Evolutionary conservation across 2,113 vertebrate genomes (phyloP), one percentile per base, ranked within the genome.

Genomic region (Periophthalmus modestus): DNA sequence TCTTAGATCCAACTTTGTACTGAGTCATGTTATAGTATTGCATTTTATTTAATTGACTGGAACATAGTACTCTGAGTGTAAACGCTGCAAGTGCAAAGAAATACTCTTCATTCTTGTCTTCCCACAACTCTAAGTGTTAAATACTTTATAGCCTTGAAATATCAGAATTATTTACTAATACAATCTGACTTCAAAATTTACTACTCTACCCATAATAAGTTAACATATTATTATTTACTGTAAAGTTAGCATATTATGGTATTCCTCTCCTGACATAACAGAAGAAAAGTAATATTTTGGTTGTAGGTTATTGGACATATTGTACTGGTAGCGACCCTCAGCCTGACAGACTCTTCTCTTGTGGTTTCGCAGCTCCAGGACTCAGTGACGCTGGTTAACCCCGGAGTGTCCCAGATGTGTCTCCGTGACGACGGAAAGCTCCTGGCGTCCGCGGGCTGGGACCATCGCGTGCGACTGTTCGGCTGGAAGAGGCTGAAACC

Each of bases 381-480:
- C 69, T 85, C 83, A 3, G 92, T 96, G 0, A 1, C 81, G 5
- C 88, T 99, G 84, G 92, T 95, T 88, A 99, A 98, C 36, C 92
- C 97, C 0, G 98, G 98, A 7, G 92, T 98, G 52, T 94, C 97
- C 1, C 95, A 96, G 75, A 70, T 97, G 54, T 77, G 89, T 47
- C 80, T 98, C 79, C 94, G 97, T 10, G 92, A 90, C 4, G 98
- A 99, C 69, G 82, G 83, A 23, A 97, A 94, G 90, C 93, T 99
- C 12, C 69, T 98, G 83, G 96, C 94, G 1, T 94, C 96, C 0
- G 97, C 94, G 0, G 96, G 97, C 48, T 99, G 98, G 98, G 98
- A 99, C 87, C 93, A 96, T 78, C 94, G 93, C 4, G 84, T 99
- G 76, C 94, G 96, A 5, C 76, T 99, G 57, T 98, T 98, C 4